Conservation (phyloP, 2,888 invertebrate species). For the Yponomeuta plumbellus region DNA sequence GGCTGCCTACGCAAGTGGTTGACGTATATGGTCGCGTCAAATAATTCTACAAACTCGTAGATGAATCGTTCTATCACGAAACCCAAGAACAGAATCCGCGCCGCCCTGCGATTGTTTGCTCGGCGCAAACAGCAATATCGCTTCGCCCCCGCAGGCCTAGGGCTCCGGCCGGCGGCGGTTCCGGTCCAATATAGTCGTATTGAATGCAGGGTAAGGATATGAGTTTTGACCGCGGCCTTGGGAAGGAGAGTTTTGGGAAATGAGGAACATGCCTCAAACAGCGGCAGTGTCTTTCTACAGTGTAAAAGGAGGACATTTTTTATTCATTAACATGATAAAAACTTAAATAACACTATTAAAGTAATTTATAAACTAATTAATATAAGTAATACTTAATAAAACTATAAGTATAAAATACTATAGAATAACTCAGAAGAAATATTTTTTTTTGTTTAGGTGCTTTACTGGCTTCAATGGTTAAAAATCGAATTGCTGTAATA, state of each 20-base stretch:
- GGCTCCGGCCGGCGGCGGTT: slow-evolving; percentile 38
- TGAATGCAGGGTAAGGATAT: background rate
- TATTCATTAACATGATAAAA: too few species aligned
- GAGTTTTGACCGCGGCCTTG: background rate
- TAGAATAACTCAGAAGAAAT: too few species aligned
- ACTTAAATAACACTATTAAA: too few species aligned
- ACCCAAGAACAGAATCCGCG: background rate
- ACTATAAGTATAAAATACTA: too few species aligned
- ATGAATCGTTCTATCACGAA: too few species aligned
- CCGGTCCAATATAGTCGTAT: slow-evolving; percentile 16
- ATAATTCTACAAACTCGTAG: too few species aligned
- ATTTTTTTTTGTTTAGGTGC: too few species aligned
- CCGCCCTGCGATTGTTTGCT: slow-evolving; percentile 55
- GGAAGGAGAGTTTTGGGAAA: background rate
- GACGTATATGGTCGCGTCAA: background rate
- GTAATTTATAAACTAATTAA: too few species aligned
- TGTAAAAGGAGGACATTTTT: too few species aligned
- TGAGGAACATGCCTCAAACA: background rate
- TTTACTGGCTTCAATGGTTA: too few species aligned
- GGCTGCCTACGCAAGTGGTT: background rate
- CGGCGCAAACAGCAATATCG: slow-evolving; percentile 70
- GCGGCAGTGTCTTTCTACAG: background rate
- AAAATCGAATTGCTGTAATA: too few species aligned
- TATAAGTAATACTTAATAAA: too few species aligned
- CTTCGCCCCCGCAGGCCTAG: slow-evolving; percentile 35